Conservation (phyloP, 2,113 vertebrate species). For the Scatophagus argus region DNA sequence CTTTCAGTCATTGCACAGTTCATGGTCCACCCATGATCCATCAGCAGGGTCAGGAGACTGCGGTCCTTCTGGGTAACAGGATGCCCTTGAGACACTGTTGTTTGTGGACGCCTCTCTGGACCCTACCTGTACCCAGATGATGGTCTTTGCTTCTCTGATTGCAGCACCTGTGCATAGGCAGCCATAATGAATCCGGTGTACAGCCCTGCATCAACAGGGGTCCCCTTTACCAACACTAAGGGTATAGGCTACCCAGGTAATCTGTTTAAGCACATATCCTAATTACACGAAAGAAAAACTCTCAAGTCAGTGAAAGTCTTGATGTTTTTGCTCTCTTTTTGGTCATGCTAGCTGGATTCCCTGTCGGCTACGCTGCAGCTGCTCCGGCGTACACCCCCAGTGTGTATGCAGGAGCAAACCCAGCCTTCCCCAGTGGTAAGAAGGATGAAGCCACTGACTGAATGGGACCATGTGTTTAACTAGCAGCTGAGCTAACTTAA, state of each 20-base stretch:
- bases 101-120: no score
- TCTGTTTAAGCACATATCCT: background rate
- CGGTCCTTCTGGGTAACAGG: no score
- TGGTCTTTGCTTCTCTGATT: constrained; percentile 12
- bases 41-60: background rate
- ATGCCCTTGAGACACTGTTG: no score
- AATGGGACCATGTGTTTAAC: background rate
- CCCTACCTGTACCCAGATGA: background rate
- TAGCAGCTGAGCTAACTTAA: constrained; percentile 6
- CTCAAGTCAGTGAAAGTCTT: background rate
- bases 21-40: no score
- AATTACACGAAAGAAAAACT: background rate
- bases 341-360: constrained; percentile 89
- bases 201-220: constrained; percentile 96
- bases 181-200: constrained; percentile 98
- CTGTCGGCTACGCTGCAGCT: constrained; percentile 94
- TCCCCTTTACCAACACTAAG: constrained; percentile 97
- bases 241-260: constrained; percentile 97
- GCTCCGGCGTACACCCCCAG: constrained; percentile 93
- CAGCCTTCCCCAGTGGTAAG: constrained; percentile 92
- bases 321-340: background rate
- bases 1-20: background rate
- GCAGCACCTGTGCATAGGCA: constrained; percentile 66
- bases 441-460: background rate
- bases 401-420: constrained; percentile 94